Evolutionary conservation across 2,113 vertebrate genomes (phyloP), one percentile per base, ranked within the genome.

Genomic region (Pedionomus torquatus): DNA sequence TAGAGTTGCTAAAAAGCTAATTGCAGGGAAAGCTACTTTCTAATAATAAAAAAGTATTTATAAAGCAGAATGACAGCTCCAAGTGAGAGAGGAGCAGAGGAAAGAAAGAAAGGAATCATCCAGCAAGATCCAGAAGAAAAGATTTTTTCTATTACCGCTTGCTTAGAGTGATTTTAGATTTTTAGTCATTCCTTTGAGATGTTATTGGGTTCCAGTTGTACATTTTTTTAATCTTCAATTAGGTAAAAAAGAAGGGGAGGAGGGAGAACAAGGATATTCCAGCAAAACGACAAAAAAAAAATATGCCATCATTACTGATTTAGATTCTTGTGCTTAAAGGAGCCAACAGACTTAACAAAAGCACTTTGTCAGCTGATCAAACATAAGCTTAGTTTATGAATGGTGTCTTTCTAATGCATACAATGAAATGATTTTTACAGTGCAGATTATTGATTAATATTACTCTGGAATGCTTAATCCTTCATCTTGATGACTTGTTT

Each of bases 371-470:
- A 93, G 65, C 57, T 92, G 88, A 87, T 95, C 54, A 74, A 69
- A 84, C 33, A 71, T 80, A 52, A 64, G 48, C 43, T 93, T 91
- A 46, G 15, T 70, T 89, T 89, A 75, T 95, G 83, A 95, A 92
- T 95, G 35, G 46, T 76, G 68, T 81, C 93, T 82, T 95, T 92
- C 72, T 96, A 77, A 84, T 68, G n/a, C 31, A 19, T 52, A 83
- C 74, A 95, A 66, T 74, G 54, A 80, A 80, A 83, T 89, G 10
- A 71, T 75, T 95, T 95, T 93, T 91, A 76, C n/a, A 37, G 30
- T 82, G 37, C 71, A 41, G 69, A 83, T 96, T 92, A 91, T 83
- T 94, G 70, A 93, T 85, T 91, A 78, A 51, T 89, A 72, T 90
- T 81, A 52, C 64, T 81, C 55, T 85, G 84, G 66, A 93, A 96